Evolutionary conservation across 2,888 invertebrate genomes (phyloP).

Genomic region (Noctua fimbriata): DNA sequence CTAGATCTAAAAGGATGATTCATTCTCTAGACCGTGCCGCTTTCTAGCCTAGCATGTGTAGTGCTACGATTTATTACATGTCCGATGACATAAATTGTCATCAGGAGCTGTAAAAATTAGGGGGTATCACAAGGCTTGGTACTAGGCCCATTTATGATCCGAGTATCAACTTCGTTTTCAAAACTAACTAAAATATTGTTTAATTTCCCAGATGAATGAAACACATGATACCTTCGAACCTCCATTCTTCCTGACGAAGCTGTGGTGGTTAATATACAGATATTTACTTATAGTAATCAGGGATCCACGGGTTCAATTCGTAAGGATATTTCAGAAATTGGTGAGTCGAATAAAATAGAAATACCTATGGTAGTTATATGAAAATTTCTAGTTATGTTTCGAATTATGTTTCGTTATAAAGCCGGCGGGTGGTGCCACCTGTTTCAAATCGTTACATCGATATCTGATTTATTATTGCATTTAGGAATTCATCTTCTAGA

Average conservation of each 20-base stretch:
- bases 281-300: constrained; percentile 93
- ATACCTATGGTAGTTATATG: neutral
- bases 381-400: neutral
- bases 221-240: constrained; percentile 85
- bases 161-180: neutral
- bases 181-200: neutral
- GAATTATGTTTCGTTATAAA: neutral
- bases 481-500: too few relatives aligned
- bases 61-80: neutral
- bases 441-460: neutral
- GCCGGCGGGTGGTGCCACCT: neutral
- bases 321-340: constrained; percentile 95
- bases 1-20: constrained; percentile 7
- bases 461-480: neutral
- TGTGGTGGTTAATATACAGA: constrained; percentile 94
- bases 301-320: constrained; percentile 94
- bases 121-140: neutral
- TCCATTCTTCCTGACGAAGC: constrained; percentile 93
- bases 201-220: constrained; percentile 57
- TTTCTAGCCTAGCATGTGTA: neutral
- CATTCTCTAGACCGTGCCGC: neutral
- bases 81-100: neutral
- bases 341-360: constrained; percentile 88
- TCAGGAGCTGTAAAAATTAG: neutral
- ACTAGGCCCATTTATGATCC: constrained; percentile 1